These are phyloP conservation scores for Crossocerus cetratus DNA, from an alignment of 2,888 invertebrate species.

Conservation along the genomic window DNA sequence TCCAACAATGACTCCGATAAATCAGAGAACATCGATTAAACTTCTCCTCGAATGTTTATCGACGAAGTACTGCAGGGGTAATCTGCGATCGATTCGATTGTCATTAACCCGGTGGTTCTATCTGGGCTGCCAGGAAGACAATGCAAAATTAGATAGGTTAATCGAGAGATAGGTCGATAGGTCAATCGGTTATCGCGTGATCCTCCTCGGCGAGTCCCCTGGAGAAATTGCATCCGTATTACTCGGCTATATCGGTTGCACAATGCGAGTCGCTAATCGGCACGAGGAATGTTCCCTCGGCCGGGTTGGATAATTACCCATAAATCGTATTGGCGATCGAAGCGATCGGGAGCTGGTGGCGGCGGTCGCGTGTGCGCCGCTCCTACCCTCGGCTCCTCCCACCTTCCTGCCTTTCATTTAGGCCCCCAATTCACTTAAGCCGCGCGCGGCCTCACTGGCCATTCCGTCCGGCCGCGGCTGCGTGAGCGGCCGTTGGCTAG, in stretches of 20 bases:
- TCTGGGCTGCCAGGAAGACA: too few species aligned
- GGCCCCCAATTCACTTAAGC: background rate
- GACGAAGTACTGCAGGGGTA: too few species aligned
- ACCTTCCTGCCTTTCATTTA: background rate
- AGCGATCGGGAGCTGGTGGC: slow-evolving; percentile 33
- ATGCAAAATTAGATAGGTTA: too few species aligned
- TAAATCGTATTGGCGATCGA: slow-evolving; percentile 55
- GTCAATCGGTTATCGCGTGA: too few species aligned
- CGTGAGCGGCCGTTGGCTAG: too few species aligned
- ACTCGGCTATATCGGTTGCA: slow-evolving; percentile 39
- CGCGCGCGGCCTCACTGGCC: background rate
- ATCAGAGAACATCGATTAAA: slow-evolving; percentile 27
- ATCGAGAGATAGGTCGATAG: too few species aligned
- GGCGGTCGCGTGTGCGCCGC: slow-evolving; percentile 27
- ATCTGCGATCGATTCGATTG: too few species aligned
- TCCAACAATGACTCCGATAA: slow-evolving; percentile 47
- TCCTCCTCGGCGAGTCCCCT: too few species aligned
- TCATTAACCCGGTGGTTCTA: too few species aligned
- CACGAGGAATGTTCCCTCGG: slow-evolving; percentile 6
- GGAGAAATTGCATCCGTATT: background rate
- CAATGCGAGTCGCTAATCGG: slow-evolving; percentile 42
- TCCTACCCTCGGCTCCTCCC: slow-evolving; percentile 1
- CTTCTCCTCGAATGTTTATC: too few species aligned
- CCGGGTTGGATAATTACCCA: slow-evolving; percentile 61
- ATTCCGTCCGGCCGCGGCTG: too few species aligned